Evolutionary conservation across 2,113 vertebrate genomes (phyloP).

Genomic region (Mustela nigripes): DNA sequence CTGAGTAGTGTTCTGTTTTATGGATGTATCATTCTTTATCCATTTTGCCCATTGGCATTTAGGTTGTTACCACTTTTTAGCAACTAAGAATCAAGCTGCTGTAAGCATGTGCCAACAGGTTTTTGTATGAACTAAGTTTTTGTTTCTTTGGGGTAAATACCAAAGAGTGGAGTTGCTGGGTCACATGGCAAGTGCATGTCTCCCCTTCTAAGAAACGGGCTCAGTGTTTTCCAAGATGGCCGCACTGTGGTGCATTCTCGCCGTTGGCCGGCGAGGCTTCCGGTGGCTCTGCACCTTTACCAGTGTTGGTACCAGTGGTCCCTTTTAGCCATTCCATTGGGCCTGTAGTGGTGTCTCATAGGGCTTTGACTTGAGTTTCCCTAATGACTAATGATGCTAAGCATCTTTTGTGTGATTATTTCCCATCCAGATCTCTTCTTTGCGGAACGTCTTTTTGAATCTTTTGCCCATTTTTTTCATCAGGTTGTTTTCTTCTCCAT

Average conservation of each 20-base stretch:
- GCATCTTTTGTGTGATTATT: neutral
- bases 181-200: neutral
- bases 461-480: neutral
- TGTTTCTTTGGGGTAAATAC: neutral
- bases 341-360: neutral
- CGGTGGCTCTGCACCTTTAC: neutral
- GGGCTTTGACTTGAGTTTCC: neutral
- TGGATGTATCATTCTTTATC: neutral
- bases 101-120: neutral
- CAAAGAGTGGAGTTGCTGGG: neutral
- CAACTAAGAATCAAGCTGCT: neutral
- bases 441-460: neutral
- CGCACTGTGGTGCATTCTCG: neutral
- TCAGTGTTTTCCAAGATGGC: neutral
- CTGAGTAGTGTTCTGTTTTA: neutral
- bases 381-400: neutral
- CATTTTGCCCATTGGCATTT: neutral
- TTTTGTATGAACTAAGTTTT: neutral
- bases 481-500: neutral
- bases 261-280: neutral
- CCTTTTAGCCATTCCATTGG: neutral
- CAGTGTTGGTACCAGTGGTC: neutral
- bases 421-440: neutral
- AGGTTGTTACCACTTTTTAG: neutral
- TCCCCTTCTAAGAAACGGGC: neutral